Conservation (phyloP, 2,888 invertebrate species). For the Caenorhabditis japonica region DNA sequence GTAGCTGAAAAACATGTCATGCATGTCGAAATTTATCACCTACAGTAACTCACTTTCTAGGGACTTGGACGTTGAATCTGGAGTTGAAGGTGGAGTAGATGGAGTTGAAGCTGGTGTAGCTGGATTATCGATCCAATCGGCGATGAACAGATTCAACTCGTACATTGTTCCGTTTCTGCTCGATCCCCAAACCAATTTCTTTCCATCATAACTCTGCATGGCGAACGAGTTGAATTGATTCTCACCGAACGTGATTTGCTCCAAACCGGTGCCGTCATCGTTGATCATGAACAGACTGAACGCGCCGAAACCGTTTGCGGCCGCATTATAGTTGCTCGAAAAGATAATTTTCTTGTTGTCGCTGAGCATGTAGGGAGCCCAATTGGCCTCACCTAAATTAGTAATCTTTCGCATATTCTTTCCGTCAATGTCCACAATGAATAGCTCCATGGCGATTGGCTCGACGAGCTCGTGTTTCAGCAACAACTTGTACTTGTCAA, state of each 20-base stretch:
- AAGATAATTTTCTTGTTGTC: conserved; percentile 67
- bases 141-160: conserved; percentile 72
- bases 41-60: not conserved
- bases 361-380: conserved; percentile 74
- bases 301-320: conserved; percentile 66
- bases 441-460: conserved; percentile 74
- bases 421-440: conserved; percentile 67
- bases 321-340: conserved; percentile 54
- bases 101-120: not conserved
- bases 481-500: conserved; percentile 66
- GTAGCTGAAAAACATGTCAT: conserved; percentile 14
- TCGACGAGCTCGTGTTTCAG: conserved; percentile 66
- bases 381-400: conserved; percentile 69
- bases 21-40: not conserved
- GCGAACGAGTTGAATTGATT: conserved; percentile 73
- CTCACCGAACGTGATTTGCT: conserved; percentile 67
- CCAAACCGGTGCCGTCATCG: conserved; percentile 69
- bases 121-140: conserved; percentile 69
- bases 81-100: not conserved
- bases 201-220: conserved; percentile 73
- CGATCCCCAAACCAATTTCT: conserved; percentile 67
- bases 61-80: not conserved
- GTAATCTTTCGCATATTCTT: conserved; percentile 69
- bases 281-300: conserved; percentile 70
- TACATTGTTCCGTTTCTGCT: conserved; percentile 61